phyloP scores from a whole-genome alignment of 1,140 invertebrate genomes.

The Drosophila parvula region DNA sequence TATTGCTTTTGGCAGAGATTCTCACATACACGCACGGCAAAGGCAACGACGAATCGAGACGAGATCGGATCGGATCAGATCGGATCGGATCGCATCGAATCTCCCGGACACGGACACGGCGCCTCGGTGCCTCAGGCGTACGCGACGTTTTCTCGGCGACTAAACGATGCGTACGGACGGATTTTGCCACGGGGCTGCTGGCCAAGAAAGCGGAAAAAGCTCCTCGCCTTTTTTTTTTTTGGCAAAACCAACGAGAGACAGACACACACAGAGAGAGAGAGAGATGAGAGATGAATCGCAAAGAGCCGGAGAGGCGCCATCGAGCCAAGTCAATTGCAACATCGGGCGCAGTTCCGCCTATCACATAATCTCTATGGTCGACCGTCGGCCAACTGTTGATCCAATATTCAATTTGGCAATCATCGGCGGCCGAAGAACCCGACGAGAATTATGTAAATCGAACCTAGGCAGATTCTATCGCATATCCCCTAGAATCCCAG shows the following conservation, averaged over 20 bases:
- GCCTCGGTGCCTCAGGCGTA: conserved; percentile 61
- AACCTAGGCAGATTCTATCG: conserved; percentile 10
- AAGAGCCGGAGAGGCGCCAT: conserved; percentile 29
- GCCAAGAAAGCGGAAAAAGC: conserved; percentile 57
- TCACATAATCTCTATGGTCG: conserved; percentile 48
- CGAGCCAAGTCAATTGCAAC: conserved; percentile 50
- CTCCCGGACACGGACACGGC: conserved; percentile 47
- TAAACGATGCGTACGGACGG: conserved; percentile 47
- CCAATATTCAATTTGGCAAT: conserved; percentile 56
- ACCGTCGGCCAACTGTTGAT: conserved; percentile 49
- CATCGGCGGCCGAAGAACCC: conserved; percentile 1
- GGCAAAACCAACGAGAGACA: conserved; percentile 24
- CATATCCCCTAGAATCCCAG: conserved; percentile 29
- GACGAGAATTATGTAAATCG: conserved; percentile 61
- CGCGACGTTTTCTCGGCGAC: conserved; percentile 70
- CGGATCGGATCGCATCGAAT: conserved; percentile 60
- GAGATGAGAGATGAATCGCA: background rate
- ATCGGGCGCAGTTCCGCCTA: conserved; percentile 40
- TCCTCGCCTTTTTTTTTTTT: conserved; percentile 35
- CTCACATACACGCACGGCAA: conserved; percentile 35
- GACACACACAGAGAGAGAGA: conserved; percentile 4
- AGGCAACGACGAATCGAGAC: conserved; percentile 39
- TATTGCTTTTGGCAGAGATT: conserved; percentile 57
- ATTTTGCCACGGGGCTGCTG: conserved; percentile 22
- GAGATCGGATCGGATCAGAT: conserved; percentile 51